These are phyloP conservation scores for Cetoscarus ocellatus DNA, from an alignment of 2,797 vertebrate species.

Conservation along the genomic window DNA sequence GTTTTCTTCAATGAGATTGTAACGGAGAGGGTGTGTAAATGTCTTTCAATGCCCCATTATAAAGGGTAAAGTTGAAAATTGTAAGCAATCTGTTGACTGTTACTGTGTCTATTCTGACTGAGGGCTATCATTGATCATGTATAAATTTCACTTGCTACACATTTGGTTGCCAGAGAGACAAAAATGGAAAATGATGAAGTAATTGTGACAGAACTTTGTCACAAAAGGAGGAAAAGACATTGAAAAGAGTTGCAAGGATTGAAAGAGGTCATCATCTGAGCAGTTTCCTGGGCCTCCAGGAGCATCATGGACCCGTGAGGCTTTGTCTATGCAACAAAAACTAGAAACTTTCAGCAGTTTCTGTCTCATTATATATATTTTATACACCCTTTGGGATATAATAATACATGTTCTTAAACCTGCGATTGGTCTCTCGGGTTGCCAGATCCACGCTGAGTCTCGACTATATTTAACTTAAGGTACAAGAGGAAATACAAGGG, in stretches of 20 bases:
- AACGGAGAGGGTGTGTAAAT: slow-evolving; percentile 22
- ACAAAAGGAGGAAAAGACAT: too few relatives aligned
- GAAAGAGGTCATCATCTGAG: slow-evolving; percentile 5
- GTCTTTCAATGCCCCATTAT: slow-evolving; percentile 13
- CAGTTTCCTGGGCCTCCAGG: slow-evolving; percentile 27
- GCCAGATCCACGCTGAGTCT: slow-evolving; percentile 16
- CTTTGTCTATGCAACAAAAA: slow-evolving; percentile 67
- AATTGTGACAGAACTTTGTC: not conserved
- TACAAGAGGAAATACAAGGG: slow-evolving; percentile 10
- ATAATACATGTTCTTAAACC: slow-evolving; percentile 19
- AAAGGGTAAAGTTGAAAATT: slow-evolving; percentile 23
- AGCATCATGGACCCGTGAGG: slow-evolving; percentile 20
- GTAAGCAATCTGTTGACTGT: slow-evolving; percentile 50
- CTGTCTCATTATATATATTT: slow-evolving; percentile 4
- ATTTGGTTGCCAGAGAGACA: slow-evolving; percentile 20
- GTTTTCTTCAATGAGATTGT: slow-evolving; percentile 30
- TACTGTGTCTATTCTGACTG: slow-evolving; percentile 47
- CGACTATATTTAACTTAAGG: slow-evolving; percentile 1
- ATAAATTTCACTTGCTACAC: slow-evolving; percentile 28
- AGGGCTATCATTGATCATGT: slow-evolving; percentile 60
- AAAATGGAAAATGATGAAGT: slow-evolving; percentile 13
- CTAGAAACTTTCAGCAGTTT: slow-evolving; percentile 25
- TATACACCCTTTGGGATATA: slow-evolving; percentile 3
- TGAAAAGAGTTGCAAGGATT: not conserved
- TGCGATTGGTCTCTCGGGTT: slow-evolving; percentile 9